Conservation (phyloP, 2,113 vertebrate species). For the Pangasianodon gigas region DNA sequence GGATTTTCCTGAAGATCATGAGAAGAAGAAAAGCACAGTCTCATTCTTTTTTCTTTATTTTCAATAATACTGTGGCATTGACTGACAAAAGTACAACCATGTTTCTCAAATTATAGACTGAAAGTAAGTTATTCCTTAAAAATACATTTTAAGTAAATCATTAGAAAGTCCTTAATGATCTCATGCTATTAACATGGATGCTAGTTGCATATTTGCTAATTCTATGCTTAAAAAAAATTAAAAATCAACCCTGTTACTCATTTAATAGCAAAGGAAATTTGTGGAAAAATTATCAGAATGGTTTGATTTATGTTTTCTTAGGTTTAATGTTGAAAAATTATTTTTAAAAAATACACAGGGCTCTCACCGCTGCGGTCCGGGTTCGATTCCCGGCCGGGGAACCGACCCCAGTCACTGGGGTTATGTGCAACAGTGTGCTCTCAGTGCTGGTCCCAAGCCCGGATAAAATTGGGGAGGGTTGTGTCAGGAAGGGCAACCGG, state of each 20-base stretch:
- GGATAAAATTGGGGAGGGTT: too few species aligned
- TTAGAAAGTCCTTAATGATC: background rate
- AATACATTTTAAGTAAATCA: background rate
- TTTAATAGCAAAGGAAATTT: background rate
- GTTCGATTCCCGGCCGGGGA: too few species aligned
- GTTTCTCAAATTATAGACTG: background rate
- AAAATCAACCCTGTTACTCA: background rate
- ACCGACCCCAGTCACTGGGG: too few species aligned
- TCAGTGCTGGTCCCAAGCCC: too few species aligned
- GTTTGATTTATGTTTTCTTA: background rate
- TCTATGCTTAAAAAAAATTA: background rate
- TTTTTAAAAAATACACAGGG: too few species aligned
- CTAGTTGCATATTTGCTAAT: background rate
- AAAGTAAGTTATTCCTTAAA: background rate
- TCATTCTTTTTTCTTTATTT: background rate
- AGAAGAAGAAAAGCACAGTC: background rate
- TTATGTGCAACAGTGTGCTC: too few species aligned
- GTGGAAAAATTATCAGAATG: background rate
- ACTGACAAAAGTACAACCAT: background rate
- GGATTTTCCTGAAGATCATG: background rate
- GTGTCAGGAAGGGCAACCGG: too few species aligned
- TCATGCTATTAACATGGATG: background rate
- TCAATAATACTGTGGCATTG: background rate
- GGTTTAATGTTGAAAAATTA: background rate
- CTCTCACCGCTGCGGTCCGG: too few species aligned